Base-by-base conservation (phyloP, 2,797 vertebrate species). In the Rhinogobio ventralis region DNA sequence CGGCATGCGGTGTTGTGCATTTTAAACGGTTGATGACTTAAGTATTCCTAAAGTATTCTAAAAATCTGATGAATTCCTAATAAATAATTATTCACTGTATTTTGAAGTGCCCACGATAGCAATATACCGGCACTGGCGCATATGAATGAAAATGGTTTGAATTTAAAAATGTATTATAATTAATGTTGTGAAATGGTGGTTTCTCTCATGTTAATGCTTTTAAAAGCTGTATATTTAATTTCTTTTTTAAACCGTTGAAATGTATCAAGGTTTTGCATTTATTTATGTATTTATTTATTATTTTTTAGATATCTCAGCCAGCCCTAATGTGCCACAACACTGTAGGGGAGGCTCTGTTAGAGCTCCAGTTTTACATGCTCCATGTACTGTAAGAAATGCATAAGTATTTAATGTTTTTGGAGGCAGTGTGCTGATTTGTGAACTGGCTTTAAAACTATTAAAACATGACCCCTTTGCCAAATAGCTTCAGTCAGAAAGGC, bases 391-490 rank as follows among this genome's bases (percentile, higher is more conserved):
- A 62, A 76, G 49, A 76, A 80, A 68, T 72, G 45, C 49, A 62
- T 84, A 69, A 68, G 57, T 62, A 80, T 81, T 80, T 77, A 30
- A 83, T 83, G 62, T 68, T 60, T 83, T 60, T 68, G 62, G 42
- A 76, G 57, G n/a, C 28, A 39, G 53, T 79, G 39, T 79, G 39
- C 45, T 69, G 64, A 60, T 87, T 86, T 75, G 82, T 68, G 67
- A 75, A 84, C 62, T 80, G 30, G 23, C 46, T 72, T 73, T 46
- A 53, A 81, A 87, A 85, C 87, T 91, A 76, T 90, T 80, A 13
- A 45, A 89, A 86, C 89, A 81, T 81, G 89, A 84, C 86, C 88
- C 89, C 81, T 89, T 88, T 91, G 84, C 83, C 83, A 85, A 90
- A 88, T 82, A 83, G 88, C 86, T 85, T 72, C 45, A 84, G 81